A percentile compares a stretch with the other conserved stretches of the same genome.
Evolutionary conservation across 2,888 invertebrate genomes (phyloP).

Genomic region (Diloba caeruleocephala): DNA sequence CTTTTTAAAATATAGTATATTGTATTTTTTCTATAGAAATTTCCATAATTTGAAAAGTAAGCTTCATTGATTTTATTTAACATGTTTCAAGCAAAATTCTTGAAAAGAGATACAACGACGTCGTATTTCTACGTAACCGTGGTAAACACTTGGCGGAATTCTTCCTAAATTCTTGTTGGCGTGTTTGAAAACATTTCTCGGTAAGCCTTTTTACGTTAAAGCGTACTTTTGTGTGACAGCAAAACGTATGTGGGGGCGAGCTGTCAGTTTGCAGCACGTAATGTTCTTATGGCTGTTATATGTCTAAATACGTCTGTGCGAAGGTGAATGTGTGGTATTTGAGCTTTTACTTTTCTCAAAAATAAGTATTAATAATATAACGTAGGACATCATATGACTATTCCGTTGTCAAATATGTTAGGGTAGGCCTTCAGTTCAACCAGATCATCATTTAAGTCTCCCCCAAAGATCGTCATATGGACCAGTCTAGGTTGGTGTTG

Average conservation of each 20-base stretch:
- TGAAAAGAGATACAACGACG: slow-evolving; percentile 10
- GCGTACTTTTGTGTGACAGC: slow-evolving; percentile 27
- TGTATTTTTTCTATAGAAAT: no score
- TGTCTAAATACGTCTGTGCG: slow-evolving; percentile 11
- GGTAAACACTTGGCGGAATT: slow-evolving; percentile 12
- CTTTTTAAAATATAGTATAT: not conserved
- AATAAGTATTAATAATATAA: no score
- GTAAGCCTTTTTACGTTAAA: slow-evolving; percentile 19
- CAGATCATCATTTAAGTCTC: no score
- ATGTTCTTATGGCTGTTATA: slow-evolving; percentile 21
- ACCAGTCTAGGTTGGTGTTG: no score
- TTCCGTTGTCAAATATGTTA: no score
- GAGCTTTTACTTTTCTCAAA: not conserved
- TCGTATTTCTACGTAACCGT: slow-evolving; percentile 15
- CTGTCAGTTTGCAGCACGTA: slow-evolving; percentile 19
- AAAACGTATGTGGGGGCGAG: slow-evolving; percentile 10
- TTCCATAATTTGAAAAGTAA: no score
- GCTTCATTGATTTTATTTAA: no score
- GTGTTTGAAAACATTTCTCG: slow-evolving; percentile 27
- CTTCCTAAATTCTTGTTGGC: slow-evolving; percentile 16
- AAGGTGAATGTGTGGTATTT: slow-evolving; percentile 2
- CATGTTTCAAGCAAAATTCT: no score
- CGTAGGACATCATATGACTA: no score
- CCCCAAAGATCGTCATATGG: no score
- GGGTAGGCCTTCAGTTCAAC: no score